Base-by-base conservation (phyloP, 2,888 invertebrate species). In the Pristionchus japonicus region DNA sequence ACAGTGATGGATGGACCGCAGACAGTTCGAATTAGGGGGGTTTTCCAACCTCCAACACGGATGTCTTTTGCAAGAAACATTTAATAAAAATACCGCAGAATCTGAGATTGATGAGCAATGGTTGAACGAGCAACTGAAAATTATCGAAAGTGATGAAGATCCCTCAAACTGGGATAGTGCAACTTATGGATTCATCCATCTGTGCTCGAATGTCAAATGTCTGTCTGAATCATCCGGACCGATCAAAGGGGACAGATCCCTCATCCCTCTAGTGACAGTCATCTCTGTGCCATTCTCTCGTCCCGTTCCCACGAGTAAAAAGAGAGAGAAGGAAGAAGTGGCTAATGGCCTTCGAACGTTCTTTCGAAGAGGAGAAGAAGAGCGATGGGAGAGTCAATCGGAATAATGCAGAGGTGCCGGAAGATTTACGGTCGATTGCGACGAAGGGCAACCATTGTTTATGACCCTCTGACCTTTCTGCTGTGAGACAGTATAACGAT, bases 221-320 rank as follows among this genome's bases (percentile, higher is more conserved):
- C n/a, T 11, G 43, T 6, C 43, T 43, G 43, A 43, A 43, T 43
- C 43, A 43, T 43, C 43, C 43, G 43, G 43, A 11, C 6, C 43
- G 43, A 34, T 34, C 67, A 67, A 67, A 67, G 34, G 31, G 67
- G 31, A 15, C 27, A 15, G 67, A 57, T 57, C 57, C n/a, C 57
- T 57, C 57, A 57, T 57, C 57, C n/a, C 57, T n/a, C 9, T 57
- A n/a, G n/a, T n/a, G n/a, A 4, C 4, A 9, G 6, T n/a, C 57
- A 23, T 57, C 23, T n/a, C 57, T n/a, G 23, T 67, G 64, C 31
- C 64, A 67, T 67, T 34, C n/a, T 67, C 64, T 31, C 11, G 74
- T 6, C 40, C 57, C 74, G 74, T 74, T 74, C 74, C 74, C 74
- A 74, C 40, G 74, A 40, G 40, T 37, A 74, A 74, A 74, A 74